These are phyloP conservation scores for Pseudotriccus pelzelni DNA, from an alignment of 2,797 vertebrate genomes.

Conservation along the genomic window DNA sequence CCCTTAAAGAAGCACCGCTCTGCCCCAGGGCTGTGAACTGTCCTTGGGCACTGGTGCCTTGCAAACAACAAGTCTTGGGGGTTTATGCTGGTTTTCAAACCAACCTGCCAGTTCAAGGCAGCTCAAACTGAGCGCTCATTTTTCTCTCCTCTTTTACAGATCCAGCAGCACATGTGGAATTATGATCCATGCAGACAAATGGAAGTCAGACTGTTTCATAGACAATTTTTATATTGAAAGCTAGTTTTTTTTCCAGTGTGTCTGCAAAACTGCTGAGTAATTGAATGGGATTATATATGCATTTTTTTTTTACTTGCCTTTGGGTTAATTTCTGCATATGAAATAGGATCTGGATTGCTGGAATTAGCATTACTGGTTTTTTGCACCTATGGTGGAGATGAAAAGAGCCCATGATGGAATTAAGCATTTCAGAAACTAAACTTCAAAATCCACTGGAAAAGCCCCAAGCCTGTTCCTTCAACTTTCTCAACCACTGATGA, in stretches of 20 bases:
- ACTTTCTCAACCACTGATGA: neutral
- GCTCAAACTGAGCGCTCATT: neutral
- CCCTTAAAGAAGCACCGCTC: neutral
- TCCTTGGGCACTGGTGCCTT: neutral
- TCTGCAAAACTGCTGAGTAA: constrained; percentile 80
- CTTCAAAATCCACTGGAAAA: constrained; percentile 24
- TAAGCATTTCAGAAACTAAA: constrained; percentile 28
- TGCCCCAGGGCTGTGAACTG: neutral
- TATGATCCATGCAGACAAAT: constrained; percentile 79
- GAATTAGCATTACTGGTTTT: constrained; percentile 40
- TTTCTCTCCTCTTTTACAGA: constrained; percentile 73
- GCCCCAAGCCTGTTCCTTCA: constrained; percentile 5
- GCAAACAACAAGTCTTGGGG: neutral
- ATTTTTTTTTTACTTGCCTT: constrained; percentile 67
- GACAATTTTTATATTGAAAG: constrained; percentile 79
- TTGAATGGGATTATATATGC: constrained; percentile 61
- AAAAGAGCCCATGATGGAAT: constrained; percentile 26
- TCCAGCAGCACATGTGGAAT: constrained; percentile 79
- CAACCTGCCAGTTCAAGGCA: neutral
- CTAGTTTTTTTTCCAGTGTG: constrained; percentile 71
- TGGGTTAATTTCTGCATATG: constrained; percentile 64
- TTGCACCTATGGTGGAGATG: constrained; percentile 63
- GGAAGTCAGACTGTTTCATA: constrained; percentile 77
- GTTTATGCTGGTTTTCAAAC: neutral
- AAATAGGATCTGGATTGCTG: constrained; percentile 51